phyloP scores from a whole-genome alignment of 2,888 invertebrate species.

The Linnaemya tessellans region DNA sequence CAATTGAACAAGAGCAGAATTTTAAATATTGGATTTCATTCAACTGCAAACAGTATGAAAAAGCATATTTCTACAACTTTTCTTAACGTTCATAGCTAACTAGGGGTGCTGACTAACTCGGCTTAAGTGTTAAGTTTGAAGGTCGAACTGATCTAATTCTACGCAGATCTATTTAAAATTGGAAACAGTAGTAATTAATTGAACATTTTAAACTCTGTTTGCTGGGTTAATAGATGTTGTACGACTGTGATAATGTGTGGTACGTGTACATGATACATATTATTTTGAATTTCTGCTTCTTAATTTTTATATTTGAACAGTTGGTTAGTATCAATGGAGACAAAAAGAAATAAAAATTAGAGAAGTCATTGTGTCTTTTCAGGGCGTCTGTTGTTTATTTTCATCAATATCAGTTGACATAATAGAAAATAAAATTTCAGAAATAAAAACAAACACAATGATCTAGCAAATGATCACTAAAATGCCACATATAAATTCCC shows the following conservation, averaged over 20 bases:
- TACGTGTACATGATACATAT: conserved; percentile 34
- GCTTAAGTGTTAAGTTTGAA: neutral
- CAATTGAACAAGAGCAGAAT: too few relatives aligned
- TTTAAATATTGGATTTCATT: too few relatives aligned
- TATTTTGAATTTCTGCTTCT: conserved; percentile 26
- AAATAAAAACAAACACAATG: conserved; percentile 65
- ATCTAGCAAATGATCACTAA: conserved; percentile 61
- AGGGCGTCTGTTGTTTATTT: conserved; percentile 59
- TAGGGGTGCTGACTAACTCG: too few relatives aligned
- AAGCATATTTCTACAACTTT: too few relatives aligned
- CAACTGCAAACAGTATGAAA: too few relatives aligned
- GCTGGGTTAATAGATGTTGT: conserved; percentile 2
- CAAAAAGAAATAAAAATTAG: conserved; percentile 56
- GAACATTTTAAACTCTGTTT: neutral
- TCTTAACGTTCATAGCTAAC: too few relatives aligned
- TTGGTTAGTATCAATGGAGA: conserved; percentile 48
- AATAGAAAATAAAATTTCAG: conserved; percentile 49
- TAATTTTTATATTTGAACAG: conserved; percentile 59
- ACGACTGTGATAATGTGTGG: neutral
- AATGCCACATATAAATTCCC: conserved; percentile 29
- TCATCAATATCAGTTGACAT: conserved; percentile 59
- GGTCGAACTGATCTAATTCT: neutral
- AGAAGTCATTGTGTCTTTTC: conserved; percentile 67
- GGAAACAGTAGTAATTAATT: conserved; percentile 2
- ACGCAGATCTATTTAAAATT: neutral